phyloP scores from a whole-genome alignment of 1,140 invertebrate genomes.

The Bemisia tabaci region DNA sequence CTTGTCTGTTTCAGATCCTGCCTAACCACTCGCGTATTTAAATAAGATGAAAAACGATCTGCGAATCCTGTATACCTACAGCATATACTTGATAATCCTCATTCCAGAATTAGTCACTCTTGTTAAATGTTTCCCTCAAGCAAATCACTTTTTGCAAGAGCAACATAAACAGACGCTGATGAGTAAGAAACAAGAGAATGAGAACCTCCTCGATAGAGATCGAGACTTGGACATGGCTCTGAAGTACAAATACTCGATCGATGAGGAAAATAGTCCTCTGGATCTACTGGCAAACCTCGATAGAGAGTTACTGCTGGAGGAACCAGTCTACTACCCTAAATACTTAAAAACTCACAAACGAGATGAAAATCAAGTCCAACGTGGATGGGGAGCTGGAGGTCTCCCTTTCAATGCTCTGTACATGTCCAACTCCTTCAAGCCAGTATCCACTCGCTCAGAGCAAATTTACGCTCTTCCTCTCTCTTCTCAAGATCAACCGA shows the following conservation, averaged over 20 bases:
- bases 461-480: neutral
- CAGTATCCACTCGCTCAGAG: neutral
- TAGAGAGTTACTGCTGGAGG: neutral
- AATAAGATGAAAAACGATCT: neutral
- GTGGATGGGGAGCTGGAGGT: slow-evolving; percentile 20
- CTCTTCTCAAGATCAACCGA: neutral
- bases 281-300: neutral
- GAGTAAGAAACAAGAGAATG: neutral
- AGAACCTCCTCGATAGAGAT: neutral
- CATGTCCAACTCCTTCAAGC: slow-evolving; percentile 6
- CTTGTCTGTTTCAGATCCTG: too few relatives aligned
- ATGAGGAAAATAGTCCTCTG: neutral
- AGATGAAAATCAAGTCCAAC: neutral
- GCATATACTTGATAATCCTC: neutral
- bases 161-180: neutral
- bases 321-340: neutral
- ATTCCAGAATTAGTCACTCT: neutral
- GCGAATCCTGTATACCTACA: neutral
- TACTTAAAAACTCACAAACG: neutral
- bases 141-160: neutral
- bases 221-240: neutral
- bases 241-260: too few relatives aligned
- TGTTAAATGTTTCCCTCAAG: neutral
- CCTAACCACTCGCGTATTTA: too few relatives aligned
- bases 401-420: slow-evolving; percentile 38